phyloP scores from a whole-genome alignment of 2,888 invertebrate species.

The Colostygia pectinataria region DNA sequence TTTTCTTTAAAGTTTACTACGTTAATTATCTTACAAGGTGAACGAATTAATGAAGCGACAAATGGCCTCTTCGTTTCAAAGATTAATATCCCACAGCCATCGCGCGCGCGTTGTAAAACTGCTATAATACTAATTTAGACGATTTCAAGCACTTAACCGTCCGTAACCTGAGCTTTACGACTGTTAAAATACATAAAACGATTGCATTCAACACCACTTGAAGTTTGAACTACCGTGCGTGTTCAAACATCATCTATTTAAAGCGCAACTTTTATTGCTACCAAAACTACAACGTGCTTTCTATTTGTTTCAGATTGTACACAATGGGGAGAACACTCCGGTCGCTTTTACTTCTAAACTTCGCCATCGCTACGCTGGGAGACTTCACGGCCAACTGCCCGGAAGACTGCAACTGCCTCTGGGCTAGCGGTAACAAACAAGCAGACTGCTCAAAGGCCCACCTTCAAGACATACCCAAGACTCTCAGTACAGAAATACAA shows the following conservation, averaged over 20 bases:
- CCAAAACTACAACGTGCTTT: constrained; percentile 31
- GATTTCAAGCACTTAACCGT: constrained; percentile 38
- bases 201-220: constrained; percentile 53
- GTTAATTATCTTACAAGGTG: constrained; percentile 5
- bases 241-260: constrained; percentile 50
- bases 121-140: constrained; percentile 38
- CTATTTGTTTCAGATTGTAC: constrained; percentile 66
- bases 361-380: constrained; percentile 56
- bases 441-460: constrained; percentile 89
- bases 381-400: constrained; percentile 85
- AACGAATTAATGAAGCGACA: constrained; percentile 17
- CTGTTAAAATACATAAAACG: constrained; percentile 55
- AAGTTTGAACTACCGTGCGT: constrained; percentile 43
- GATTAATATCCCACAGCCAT: constrained; percentile 24
- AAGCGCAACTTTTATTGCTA: constrained; percentile 31
- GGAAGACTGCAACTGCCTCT: constrained; percentile 89
- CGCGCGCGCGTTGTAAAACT: constrained; percentile 31
- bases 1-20: constrained; percentile 2
- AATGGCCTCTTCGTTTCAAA: constrained; percentile 17
- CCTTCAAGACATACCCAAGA: constrained; percentile 87
- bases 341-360: constrained; percentile 49
- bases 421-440: constrained; percentile 92
- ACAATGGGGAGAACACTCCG: constrained; percentile 62
- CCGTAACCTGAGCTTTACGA: constrained; percentile 49
- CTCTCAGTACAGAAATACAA: constrained; percentile 88